phyloP scores from a whole-genome alignment of 1,140 invertebrate species.

The Nasonia vitripennis region DNA sequence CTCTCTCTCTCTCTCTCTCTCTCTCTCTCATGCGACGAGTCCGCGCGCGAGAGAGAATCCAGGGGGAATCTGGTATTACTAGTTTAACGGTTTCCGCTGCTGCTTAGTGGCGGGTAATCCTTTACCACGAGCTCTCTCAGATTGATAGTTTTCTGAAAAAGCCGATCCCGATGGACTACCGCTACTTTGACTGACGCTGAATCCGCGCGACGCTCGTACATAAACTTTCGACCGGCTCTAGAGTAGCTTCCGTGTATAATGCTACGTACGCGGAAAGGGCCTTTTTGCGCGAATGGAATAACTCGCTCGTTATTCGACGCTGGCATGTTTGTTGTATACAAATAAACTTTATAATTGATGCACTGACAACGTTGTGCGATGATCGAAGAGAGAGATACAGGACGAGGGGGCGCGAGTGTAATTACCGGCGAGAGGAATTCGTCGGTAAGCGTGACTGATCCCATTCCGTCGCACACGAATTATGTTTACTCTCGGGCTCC shows the following conservation, averaged over 20 bases:
- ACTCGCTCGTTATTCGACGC: not conserved
- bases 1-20: not conserved
- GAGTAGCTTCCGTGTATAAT: not conserved
- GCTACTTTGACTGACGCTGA: not conserved
- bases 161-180: not conserved
- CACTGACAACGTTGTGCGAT: not conserved
- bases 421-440: not conserved
- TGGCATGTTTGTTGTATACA: not conserved
- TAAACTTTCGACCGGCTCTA: no score
- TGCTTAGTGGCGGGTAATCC: not conserved
- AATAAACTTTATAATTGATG: not conserved
- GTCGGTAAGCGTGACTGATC: not conserved
- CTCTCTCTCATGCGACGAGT: not conserved
- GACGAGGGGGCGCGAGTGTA: not conserved
- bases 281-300: not conserved
- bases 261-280: not conserved
- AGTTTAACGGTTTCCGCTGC: not conserved
- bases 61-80: not conserved
- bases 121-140: not conserved
- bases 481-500: not conserved
- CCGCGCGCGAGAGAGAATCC: not conserved
- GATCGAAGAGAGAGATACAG: not conserved
- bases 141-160: constrained; percentile 5
- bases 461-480: not conserved
- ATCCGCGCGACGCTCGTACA: not conserved